Conservation (phyloP, 1,140 invertebrate genomes). For the Daktulosphaira vitifoliae region DNA sequence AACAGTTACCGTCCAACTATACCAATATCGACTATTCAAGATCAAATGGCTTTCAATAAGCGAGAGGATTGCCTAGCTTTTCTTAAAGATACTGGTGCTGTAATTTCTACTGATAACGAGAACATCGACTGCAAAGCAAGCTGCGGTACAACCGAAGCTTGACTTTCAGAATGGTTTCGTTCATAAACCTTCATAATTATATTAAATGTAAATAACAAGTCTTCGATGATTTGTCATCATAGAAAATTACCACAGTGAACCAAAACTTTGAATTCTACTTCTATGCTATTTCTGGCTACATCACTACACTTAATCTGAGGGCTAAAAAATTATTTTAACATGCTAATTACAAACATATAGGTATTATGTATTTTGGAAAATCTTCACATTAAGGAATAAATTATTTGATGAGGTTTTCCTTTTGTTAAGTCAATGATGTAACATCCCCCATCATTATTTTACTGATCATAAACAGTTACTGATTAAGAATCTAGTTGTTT, state of each 20-base stretch:
- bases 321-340: slow-evolving; percentile 6
- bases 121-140: slow-evolving; percentile 80
- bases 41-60: slow-evolving; percentile 77
- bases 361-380: no score
- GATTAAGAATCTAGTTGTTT: slow-evolving; percentile 4
- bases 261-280: slow-evolving; percentile 27
- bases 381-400: background rate
- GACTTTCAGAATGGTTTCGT: slow-evolving; percentile 33
- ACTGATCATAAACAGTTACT: background rate
- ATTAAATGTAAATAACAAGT: slow-evolving; percentile 20
- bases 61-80: slow-evolving; percentile 75
- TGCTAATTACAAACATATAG: slow-evolving; percentile 1
- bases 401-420: background rate
- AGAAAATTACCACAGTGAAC: slow-evolving; percentile 15
- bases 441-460: background rate
- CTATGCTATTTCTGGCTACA: slow-evolving; percentile 18
- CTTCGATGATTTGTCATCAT: slow-evolving; percentile 28
- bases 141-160: slow-evolving; percentile 46
- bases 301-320: slow-evolving; percentile 16
- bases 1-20: slow-evolving; percentile 88
- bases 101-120: slow-evolving; percentile 60
- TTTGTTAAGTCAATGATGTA: background rate
- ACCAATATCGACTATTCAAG: slow-evolving; percentile 71
- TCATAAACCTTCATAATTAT: slow-evolving; percentile 4
- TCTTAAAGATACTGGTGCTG: slow-evolving; percentile 68